Conservation (phyloP, 1,140 invertebrate genomes). For the Drosophila sproati region DNA sequence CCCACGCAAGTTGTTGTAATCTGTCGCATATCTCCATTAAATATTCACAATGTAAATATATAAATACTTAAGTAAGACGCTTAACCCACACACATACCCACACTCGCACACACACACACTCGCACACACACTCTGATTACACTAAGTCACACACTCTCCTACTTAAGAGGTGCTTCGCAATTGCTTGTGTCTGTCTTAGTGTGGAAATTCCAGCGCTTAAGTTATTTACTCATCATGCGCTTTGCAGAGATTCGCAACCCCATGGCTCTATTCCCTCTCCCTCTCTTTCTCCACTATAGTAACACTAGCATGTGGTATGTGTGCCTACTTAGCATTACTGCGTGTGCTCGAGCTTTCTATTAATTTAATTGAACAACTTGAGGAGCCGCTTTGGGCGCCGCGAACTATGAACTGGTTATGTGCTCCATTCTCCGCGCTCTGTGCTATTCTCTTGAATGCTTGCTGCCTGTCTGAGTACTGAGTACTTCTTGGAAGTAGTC, state of each 20-base stretch:
- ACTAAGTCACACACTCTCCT: not conserved
- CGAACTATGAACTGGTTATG: not conserved
- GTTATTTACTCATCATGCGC: slow-evolving; percentile 63
- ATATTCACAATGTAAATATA: slow-evolving; percentile 82
- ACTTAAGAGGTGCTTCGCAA: slow-evolving; percentile 9
- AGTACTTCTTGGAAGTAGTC: no score
- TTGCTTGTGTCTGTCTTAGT: slow-evolving; percentile 30
- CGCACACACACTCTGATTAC: slow-evolving; percentile 9
- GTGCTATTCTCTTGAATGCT: slow-evolving; percentile 12
- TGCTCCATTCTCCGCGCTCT: not conserved
- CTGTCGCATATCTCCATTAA: slow-evolving; percentile 75
- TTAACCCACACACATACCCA: slow-evolving; percentile 59
- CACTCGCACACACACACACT: slow-evolving; percentile 7
- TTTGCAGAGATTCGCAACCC: slow-evolving; percentile 44
- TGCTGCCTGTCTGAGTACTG: slow-evolving; percentile 28
- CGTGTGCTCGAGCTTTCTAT: slow-evolving; percentile 76
- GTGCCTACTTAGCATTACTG: slow-evolving; percentile 73
- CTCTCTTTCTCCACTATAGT: not conserved
- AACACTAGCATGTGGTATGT: slow-evolving; percentile 32
- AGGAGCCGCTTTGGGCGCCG: slow-evolving; percentile 14
- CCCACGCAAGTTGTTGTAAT: slow-evolving; percentile 68
- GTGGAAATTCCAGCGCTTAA: slow-evolving; percentile 58
- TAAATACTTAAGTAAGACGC: slow-evolving; percentile 80
- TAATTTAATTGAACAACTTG: slow-evolving; percentile 75
- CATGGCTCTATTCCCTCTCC: not conserved